Conservation (phyloP, 2,888 invertebrate species). For the Limenitis camilla region DNA sequence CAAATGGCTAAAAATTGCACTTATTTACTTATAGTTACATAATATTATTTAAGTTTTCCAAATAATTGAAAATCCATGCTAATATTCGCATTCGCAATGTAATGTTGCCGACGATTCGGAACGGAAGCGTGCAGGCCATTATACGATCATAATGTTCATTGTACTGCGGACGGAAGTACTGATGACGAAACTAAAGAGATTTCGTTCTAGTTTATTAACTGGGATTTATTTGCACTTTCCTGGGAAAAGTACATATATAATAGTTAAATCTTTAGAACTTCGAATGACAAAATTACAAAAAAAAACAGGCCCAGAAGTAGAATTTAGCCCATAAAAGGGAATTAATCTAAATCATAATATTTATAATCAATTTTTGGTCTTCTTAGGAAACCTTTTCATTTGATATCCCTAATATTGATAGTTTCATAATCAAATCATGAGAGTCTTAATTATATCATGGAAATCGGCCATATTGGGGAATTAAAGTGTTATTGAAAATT, state of each 20-base stretch:
- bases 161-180: conserved; percentile 1
- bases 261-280: neutral
- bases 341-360: no score
- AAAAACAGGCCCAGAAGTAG: no score
- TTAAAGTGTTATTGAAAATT: no score
- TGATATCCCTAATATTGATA: no score
- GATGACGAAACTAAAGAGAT: conserved; percentile 4
- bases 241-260: neutral
- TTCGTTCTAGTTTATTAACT: neutral
- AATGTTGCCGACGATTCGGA: conserved; percentile 1
- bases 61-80: neutral
- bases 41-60: neutral
- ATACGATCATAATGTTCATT: neutral
- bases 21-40: neutral
- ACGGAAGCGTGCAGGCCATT: conserved; percentile 1
- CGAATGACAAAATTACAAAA: no score
- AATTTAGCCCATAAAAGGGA: no score
- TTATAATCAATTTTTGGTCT: no score
- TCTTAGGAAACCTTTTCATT: no score
- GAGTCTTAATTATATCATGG: no score
- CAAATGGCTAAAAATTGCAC: neutral
- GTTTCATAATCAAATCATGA: no score
- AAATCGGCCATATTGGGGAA: no score
- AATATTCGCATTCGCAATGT: neutral
- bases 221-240: neutral